phyloP scores from a whole-genome alignment of 2,888 invertebrate species.

The Hypolimnas misippus region DNA sequence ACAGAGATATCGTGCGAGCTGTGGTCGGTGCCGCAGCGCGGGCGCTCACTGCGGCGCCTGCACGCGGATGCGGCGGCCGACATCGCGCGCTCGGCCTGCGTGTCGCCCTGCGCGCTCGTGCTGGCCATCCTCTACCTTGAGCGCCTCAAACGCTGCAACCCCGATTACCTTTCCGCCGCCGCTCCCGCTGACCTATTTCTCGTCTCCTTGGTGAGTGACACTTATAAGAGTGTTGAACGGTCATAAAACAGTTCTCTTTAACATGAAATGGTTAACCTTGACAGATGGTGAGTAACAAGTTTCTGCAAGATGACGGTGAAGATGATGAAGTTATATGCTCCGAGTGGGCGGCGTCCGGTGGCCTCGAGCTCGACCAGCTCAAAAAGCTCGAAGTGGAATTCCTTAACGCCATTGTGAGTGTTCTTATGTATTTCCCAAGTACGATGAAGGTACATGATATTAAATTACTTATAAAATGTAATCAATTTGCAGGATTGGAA shows the following conservation, averaged over 20 bases:
- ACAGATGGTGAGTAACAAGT: constrained; percentile 98
- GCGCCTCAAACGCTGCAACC: constrained; percentile 91
- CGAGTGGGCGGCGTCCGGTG: constrained; percentile 96
- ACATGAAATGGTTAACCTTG: constrained; percentile 25
- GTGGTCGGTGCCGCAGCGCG: constrained; percentile 91
- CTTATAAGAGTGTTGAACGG: too few relatives aligned
- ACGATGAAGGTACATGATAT: too few relatives aligned
- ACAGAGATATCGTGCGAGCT: constrained; percentile 92
- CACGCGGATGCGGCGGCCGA: constrained; percentile 90
- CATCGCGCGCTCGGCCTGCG: constrained; percentile 91
- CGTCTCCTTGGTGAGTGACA: constrained; percentile 91
- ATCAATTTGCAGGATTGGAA: constrained; percentile 90
- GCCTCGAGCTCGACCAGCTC: constrained; percentile 89
- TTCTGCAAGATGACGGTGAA: constrained; percentile 96
- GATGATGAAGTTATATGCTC: constrained; percentile 95
- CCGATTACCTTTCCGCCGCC: constrained; percentile 91
- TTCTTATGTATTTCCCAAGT: too few relatives aligned
- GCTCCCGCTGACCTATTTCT: constrained; percentile 97
- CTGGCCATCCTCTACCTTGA: constrained; percentile 97
- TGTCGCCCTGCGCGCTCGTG: constrained; percentile 96
- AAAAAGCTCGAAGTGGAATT: constrained; percentile 94
- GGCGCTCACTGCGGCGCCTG: constrained; percentile 90
- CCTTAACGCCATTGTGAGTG: constrained; percentile 93
- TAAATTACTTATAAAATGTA: too few relatives aligned
- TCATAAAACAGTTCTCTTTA: too few relatives aligned